A percentile compares a stretch with the other conserved stretches of the same genome.
Evolutionary conservation across 2,888 invertebrate genomes (phyloP).

Genomic region (Torymus auratus): DNA sequence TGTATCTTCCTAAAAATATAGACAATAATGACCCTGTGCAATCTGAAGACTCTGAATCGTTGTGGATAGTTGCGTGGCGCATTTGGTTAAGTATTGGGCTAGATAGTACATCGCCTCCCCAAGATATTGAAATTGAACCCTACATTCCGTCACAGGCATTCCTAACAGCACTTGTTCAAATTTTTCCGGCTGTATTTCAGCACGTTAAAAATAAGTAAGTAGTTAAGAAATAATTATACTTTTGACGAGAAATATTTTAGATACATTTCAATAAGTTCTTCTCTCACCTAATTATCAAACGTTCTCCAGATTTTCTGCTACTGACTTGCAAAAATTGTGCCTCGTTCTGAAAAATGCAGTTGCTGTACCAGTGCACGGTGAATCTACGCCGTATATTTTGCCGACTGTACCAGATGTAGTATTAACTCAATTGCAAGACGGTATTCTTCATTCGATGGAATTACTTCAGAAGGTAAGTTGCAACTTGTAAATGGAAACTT

Average conservation of each 20-base stretch:
- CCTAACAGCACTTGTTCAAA: slow-evolving; percentile 95
- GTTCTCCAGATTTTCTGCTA: slow-evolving; percentile 79
- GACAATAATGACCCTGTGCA: slow-evolving; percentile 74
- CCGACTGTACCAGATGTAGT: slow-evolving; percentile 88
- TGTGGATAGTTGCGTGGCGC: slow-evolving; percentile 90
- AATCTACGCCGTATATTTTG: slow-evolving; percentile 89
- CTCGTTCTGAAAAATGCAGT: slow-evolving; percentile 86
- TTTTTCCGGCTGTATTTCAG: slow-evolving; percentile 96
- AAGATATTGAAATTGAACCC: slow-evolving; percentile 78
- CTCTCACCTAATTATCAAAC: slow-evolving; percentile 9
- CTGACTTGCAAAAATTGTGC: slow-evolving; percentile 89
- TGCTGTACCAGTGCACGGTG: slow-evolving; percentile 88
- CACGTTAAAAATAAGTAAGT: slow-evolving; percentile 87
- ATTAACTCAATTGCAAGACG: slow-evolving; percentile 89
- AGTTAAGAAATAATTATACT: slow-evolving; percentile 4
- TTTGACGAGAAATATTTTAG: not conserved
- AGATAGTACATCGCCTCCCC: slow-evolving; percentile 83
- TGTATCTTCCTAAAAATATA: slow-evolving; percentile 82
- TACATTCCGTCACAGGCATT: slow-evolving; percentile 96
- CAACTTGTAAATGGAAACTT: not conserved
- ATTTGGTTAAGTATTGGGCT: slow-evolving; percentile 94
- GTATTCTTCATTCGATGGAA: slow-evolving; percentile 90
- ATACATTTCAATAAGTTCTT: slow-evolving; percentile 14
- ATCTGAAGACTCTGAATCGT: slow-evolving; percentile 78
- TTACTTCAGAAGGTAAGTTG: slow-evolving; percentile 86